These are phyloP conservation scores for Talpa occidentalis DNA, from an alignment of 2,113 vertebrate genomes.

Conservation along the genomic window DNA sequence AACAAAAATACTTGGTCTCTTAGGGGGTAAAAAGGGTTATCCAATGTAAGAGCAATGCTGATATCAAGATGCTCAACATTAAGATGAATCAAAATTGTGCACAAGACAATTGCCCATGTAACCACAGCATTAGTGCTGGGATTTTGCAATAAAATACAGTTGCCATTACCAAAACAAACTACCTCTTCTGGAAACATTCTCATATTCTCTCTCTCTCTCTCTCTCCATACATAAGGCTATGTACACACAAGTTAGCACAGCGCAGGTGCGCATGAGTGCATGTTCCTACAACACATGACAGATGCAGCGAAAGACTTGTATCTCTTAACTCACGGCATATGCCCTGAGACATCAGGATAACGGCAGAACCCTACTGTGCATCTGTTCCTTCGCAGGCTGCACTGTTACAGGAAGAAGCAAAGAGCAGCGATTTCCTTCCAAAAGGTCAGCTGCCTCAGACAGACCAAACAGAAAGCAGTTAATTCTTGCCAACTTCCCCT, in stretches of 20 bases:
- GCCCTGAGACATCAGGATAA: not conserved
- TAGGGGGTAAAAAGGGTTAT: not conserved
- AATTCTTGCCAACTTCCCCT: conserved; percentile 80
- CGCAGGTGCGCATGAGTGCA: not conserved
- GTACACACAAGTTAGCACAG: not conserved
- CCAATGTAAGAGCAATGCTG: not conserved
- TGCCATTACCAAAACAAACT: not conserved
- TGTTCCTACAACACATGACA: not conserved
- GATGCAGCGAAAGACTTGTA: not conserved
- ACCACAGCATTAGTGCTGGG: not conserved
- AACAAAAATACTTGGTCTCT: conserved; percentile 8
- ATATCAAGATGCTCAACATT: not conserved
- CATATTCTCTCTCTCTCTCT: not conserved
- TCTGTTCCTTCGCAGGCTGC: conserved; percentile 25
- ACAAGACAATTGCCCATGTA: not conserved
- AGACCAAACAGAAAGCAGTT: conserved; percentile 79
- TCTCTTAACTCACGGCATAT: not conserved
- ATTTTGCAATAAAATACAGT: not conserved
- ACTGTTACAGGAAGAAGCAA: conserved; percentile 86
- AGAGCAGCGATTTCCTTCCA: conserved; percentile 84
- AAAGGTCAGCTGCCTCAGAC: conserved; percentile 80
- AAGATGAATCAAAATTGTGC: not conserved
- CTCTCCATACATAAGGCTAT: not conserved
- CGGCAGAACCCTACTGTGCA: not conserved
- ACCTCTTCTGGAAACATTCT: not conserved